Evolutionary conservation across 2,888 invertebrate genomes (phyloP).

Genomic region (Caenorhabditis japonica): DNA sequence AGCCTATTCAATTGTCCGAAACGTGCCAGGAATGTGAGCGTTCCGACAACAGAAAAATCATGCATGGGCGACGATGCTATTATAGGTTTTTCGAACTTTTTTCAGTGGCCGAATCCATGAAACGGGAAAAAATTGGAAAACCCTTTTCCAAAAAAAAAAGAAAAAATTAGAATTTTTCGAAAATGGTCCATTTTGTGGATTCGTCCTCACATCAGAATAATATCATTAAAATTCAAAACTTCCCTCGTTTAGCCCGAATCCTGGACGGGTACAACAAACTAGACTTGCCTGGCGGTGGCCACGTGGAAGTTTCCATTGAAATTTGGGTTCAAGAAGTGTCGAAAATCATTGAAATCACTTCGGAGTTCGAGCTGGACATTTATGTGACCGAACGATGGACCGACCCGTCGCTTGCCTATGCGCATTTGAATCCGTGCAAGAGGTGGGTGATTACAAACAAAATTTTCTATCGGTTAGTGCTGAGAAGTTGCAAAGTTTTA

Average conservation of each 20-base stretch:
- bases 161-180: slow-evolving; percentile 3
- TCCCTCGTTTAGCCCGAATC: slow-evolving; percentile 51
- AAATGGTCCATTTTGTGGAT: no score
- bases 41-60: slow-evolving; percentile 30
- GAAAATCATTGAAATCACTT: slow-evolving; percentile 77
- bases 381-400: slow-evolving; percentile 77
- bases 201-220: no score
- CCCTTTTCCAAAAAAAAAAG: no score
- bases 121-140: no score
- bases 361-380: slow-evolving; percentile 77
- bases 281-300: slow-evolving; percentile 72
- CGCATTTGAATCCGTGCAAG: slow-evolving; percentile 76
- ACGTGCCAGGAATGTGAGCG: slow-evolving; percentile 33
- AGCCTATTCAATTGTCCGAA: slow-evolving; percentile 53
- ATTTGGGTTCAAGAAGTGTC: slow-evolving; percentile 78
- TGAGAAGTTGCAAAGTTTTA: no score
- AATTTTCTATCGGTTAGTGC: no score
- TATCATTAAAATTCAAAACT: neutral
- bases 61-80: slow-evolving; percentile 57
- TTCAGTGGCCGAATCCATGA: no score
- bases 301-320: slow-evolving; percentile 76
- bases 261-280: slow-evolving; percentile 72
- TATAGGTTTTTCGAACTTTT: slow-evolving; percentile 22
- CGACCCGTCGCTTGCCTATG: slow-evolving; percentile 74
- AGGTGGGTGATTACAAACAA: slow-evolving; percentile 52